These are phyloP conservation scores for Pygoscelis adeliae DNA, from an alignment of 2,113 vertebrate species.

Conservation along the genomic window DNA sequence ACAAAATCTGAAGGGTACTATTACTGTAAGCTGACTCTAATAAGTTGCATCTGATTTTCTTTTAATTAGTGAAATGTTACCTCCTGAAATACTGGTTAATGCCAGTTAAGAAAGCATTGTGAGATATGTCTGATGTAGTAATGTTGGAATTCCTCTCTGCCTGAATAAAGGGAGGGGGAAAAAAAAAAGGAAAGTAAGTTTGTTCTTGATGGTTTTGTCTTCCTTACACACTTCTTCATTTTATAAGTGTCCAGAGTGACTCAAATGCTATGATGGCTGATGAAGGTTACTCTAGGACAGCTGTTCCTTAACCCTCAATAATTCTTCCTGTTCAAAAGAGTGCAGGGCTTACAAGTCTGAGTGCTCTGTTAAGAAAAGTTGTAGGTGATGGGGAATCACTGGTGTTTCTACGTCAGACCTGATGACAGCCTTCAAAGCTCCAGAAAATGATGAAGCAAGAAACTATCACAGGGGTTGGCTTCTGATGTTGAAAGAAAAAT, in stretches of 20 bases:
- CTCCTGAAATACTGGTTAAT: slow-evolving; percentile 40
- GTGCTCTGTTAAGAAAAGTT: not conserved
- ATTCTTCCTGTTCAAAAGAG: not conserved
- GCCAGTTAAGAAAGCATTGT: not conserved
- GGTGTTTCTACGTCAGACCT: not conserved
- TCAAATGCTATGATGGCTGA: not conserved
- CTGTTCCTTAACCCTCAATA: not conserved
- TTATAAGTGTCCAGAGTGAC: not conserved
- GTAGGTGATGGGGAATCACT: not conserved
- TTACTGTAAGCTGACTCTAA: slow-evolving; percentile 44
- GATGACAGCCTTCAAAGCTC: not conserved
- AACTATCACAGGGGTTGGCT: not conserved
- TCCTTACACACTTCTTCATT: not conserved
- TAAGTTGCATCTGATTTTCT: slow-evolving; percentile 27
- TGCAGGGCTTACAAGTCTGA: not conserved
- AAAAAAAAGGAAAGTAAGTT: not conserved
- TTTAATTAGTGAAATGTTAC: slow-evolving; percentile 47
- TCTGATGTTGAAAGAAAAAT: not conserved
- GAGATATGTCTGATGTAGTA: not conserved
- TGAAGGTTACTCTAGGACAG: not conserved
- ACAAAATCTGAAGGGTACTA: slow-evolving; percentile 24
- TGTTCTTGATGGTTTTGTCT: not conserved
- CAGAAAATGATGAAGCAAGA: not conserved
- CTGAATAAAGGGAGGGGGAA: not conserved
- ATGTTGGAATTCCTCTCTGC: not conserved